These are phyloP conservation scores for Noctua janthina DNA, from an alignment of 2,888 invertebrate species.

Conservation along the genomic window DNA sequence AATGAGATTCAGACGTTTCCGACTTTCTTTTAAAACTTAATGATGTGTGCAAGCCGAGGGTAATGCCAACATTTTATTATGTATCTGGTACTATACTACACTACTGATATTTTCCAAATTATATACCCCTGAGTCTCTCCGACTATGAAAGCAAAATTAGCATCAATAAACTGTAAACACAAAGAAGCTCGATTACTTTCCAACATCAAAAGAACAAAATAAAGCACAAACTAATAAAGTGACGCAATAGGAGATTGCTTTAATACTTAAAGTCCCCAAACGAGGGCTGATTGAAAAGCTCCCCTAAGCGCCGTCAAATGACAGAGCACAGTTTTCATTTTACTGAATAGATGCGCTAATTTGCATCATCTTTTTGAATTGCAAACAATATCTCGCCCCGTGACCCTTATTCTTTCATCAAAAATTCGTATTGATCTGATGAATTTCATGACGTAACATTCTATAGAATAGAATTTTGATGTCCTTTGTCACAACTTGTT, in stretches of 20 bases:
- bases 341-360: conserved; percentile 88
- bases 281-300: conserved; percentile 87
- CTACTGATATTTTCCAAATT: conserved; percentile 56
- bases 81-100: conserved; percentile 41
- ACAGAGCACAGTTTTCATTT: conserved; percentile 85
- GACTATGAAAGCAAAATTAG: conserved; percentile 64
- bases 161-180: conserved; percentile 72
- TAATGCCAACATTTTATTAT: conserved; percentile 61
- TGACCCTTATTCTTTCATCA: conserved; percentile 59
- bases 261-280: conserved; percentile 86
- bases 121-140: conserved; percentile 39
- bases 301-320: conserved; percentile 84
- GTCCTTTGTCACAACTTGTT: conserved; percentile 13
- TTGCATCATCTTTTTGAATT: conserved; percentile 85
- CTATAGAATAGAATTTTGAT: conserved; percentile 15
- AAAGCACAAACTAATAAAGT: conserved; percentile 88
- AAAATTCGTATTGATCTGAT: conserved; percentile 27
- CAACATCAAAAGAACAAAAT: conserved; percentile 88
- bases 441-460: conserved; percentile 28
- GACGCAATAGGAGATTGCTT: conserved; percentile 88
- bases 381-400: conserved; percentile 61
- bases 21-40: conserved; percentile 82
- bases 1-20: conserved; percentile 83
- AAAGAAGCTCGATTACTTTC: conserved; percentile 82
- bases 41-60: conserved; percentile 72